phyloP scores from a whole-genome alignment of 2,797 vertebrate species.

The Coluber constrictor region DNA sequence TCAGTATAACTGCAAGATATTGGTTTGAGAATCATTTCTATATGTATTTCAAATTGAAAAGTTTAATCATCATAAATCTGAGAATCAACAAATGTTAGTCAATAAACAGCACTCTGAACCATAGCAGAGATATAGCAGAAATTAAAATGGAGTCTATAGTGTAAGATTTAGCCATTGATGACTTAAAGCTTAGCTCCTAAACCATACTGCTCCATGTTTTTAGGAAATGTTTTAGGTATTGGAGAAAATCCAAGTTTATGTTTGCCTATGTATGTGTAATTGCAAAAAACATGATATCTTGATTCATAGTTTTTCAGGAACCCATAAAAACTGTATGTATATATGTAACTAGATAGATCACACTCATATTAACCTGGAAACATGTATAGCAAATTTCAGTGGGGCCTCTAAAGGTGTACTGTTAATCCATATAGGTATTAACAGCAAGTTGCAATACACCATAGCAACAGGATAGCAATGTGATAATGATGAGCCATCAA shows the following conservation, averaged over 20 bases:
- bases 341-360: background rate
- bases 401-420: background rate
- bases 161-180: background rate
- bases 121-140: background rate
- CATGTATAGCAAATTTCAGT: background rate
- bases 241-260: background rate
- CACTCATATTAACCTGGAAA: background rate
- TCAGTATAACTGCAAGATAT: constrained; percentile 50
- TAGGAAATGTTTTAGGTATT: background rate
- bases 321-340: background rate
- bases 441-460: background rate
- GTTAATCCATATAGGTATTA: background rate
- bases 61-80: background rate
- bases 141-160: background rate
- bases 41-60: background rate
- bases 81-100: background rate
- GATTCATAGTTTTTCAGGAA: background rate
- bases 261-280: background rate
- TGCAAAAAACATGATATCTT: background rate
- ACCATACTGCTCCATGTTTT: background rate
- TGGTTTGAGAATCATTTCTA: background rate
- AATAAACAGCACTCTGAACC: background rate
- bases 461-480: background rate
- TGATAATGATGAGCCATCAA: background rate
- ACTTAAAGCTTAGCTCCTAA: background rate